Percentiles rank a stretch among this genome's conserved stretches.
Conservation (phyloP, 2,113 vertebrate species). For the Chrysemys picta region DNA sequence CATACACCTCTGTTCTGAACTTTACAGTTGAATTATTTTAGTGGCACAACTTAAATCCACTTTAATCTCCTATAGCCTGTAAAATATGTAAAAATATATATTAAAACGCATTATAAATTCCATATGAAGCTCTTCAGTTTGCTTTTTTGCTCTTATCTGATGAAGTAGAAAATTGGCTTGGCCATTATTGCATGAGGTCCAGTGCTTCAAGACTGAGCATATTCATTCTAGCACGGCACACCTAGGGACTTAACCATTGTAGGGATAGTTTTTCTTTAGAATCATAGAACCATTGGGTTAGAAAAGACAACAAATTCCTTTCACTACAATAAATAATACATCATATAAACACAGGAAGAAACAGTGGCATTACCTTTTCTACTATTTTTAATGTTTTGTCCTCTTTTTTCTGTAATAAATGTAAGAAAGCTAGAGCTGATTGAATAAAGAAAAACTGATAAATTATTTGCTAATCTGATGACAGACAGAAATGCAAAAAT, state of each 20-base stretch:
- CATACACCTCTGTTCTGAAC: conserved; percentile 5
- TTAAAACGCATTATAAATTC: conserved; percentile 35
- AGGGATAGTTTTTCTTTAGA: conserved; percentile 19
- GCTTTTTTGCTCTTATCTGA: conserved; percentile 42
- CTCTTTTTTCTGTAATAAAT: background rate
- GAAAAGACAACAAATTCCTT: background rate
- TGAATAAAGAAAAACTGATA: background rate
- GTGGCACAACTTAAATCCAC: conserved; percentile 42
- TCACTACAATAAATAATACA: background rate
- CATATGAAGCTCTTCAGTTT: conserved; percentile 31
- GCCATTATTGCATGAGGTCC: conserved; percentile 13
- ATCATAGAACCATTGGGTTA: background rate
- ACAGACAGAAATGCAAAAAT: background rate
- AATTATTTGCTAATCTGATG: background rate
- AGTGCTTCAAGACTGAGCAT: background rate
- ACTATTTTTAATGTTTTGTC: background rate
- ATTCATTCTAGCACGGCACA: conserved; percentile 1
- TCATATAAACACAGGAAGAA: background rate
- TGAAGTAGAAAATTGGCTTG: conserved; percentile 23
- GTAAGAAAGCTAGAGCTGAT: background rate
- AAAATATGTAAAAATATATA: conserved; percentile 52
- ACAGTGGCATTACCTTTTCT: background rate
- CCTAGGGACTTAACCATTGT: background rate
- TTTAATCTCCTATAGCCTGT: conserved; percentile 30
- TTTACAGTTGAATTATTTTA: conserved; percentile 48